Conservation (phyloP, 1,140 invertebrate genomes). For the Euura lappo region DNA sequence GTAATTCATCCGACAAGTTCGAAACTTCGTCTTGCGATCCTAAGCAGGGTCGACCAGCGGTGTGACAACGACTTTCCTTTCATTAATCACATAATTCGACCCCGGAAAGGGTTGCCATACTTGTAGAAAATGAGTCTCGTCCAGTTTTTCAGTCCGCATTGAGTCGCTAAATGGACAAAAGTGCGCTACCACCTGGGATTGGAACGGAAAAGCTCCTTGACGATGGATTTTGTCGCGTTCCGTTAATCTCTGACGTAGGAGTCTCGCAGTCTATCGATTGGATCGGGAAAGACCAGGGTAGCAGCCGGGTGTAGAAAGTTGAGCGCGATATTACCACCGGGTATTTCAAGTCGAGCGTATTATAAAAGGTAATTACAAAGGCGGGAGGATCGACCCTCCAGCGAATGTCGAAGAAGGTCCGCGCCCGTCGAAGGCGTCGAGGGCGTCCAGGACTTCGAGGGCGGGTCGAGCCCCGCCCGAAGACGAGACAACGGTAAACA, state of each 20-base stretch:
- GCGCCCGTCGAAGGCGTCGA: neutral
- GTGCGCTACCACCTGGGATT: too few relatives aligned
- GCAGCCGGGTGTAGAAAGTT: constrained; percentile 25
- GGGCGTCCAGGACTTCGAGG: constrained; percentile 5
- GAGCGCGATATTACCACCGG: neutral
- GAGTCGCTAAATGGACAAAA: too few relatives aligned
- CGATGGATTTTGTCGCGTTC: neutral
- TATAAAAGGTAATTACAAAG: neutral
- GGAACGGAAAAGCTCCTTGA: too few relatives aligned
- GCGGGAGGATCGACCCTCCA: neutral
- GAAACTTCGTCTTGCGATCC: too few relatives aligned
- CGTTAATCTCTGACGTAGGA: constrained; percentile 36
- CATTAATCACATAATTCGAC: too few relatives aligned
- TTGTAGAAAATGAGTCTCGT: too few relatives aligned
- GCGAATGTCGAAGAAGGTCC: neutral
- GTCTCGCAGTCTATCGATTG: constrained; percentile 43
- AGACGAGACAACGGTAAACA: constrained; percentile 46
- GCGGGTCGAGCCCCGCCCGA: constrained; percentile 29
- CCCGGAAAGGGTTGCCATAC: too few relatives aligned
- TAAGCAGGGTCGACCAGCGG: too few relatives aligned
- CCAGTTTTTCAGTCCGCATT: too few relatives aligned
- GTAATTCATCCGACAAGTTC: too few relatives aligned
- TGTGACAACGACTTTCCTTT: too few relatives aligned
- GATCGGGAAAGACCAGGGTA: constrained; percentile 46
- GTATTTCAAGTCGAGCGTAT: neutral